phyloP scores from a whole-genome alignment of 2,888 invertebrate species.

The Lottia gigantea region DNA sequence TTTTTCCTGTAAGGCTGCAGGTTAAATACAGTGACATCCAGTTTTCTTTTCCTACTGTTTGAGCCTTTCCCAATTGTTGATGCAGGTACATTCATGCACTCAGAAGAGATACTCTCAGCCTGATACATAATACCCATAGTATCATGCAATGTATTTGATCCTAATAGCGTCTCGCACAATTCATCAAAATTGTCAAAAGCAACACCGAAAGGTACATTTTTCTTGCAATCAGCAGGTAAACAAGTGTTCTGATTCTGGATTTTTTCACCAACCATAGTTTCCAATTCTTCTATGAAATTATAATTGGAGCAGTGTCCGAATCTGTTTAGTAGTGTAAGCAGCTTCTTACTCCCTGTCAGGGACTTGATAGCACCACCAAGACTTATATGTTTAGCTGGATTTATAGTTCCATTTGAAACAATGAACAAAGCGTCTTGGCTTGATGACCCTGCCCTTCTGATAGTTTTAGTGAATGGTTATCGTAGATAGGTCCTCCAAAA shows the following conservation, averaged over 20 bases:
- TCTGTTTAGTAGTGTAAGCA: conserved; percentile 24
- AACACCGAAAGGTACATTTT: neutral
- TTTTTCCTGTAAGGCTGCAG: conserved; percentile 22
- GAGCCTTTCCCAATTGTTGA: neutral
- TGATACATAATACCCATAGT: conserved; percentile 31
- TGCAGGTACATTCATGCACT: neutral
- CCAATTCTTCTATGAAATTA: conserved; percentile 20
- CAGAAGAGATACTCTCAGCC: neutral
- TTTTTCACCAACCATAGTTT: conserved; percentile 18
- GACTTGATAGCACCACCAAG: conserved; percentile 24
- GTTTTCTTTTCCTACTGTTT: neutral
- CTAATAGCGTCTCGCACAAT: conserved; percentile 22
- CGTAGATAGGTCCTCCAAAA: conserved; percentile 14
- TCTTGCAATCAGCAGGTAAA: conserved; percentile 17
- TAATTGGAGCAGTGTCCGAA: conserved; percentile 23
- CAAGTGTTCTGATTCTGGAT: neutral
- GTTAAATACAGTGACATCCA: neutral
- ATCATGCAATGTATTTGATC: conserved; percentile 26
- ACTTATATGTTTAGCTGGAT: conserved; percentile 22
- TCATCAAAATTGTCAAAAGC: conserved; percentile 27
- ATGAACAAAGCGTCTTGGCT: conserved; percentile 25
- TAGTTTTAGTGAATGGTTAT: neutral
- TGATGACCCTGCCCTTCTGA: conserved; percentile 20
- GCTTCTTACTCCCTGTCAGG: conserved; percentile 27
- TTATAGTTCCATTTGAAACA: conserved; percentile 13